phyloP scores from a whole-genome alignment of 2,888 invertebrate species.

The Galerucella pusilla region DNA sequence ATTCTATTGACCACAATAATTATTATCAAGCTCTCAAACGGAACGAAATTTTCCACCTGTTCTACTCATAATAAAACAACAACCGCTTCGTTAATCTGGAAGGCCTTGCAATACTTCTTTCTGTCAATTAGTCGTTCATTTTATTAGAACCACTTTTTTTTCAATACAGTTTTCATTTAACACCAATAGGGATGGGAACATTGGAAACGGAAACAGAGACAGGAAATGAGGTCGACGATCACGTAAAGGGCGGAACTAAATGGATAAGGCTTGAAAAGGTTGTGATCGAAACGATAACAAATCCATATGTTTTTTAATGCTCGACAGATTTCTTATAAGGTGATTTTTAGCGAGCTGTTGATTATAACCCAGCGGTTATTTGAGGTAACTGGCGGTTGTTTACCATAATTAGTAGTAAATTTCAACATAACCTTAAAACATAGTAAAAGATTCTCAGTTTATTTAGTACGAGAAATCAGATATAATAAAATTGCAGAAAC shows the following conservation, averaged over 20 bases:
- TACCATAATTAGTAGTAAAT: no score
- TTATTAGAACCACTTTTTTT: neutral
- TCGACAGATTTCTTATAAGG: neutral
- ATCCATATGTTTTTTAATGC: neutral
- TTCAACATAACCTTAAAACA: no score
- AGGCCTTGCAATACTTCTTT: neutral
- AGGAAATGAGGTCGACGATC: constrained; percentile 27
- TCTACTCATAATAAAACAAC: neutral
- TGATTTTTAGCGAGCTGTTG: no score
- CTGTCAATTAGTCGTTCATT: neutral
- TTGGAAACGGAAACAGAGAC: constrained; percentile 25
- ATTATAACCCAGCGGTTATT: no score
- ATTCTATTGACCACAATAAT: no score
- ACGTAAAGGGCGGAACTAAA: constrained; percentile 19
- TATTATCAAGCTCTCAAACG: neutral
- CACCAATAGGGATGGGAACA: constrained; percentile 11
- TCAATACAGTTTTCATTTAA: neutral
- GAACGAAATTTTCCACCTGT: neutral
- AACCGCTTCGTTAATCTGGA: neutral
- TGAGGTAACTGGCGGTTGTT: no score
- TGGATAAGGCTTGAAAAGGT: constrained; percentile 22
- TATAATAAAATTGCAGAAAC: no score
- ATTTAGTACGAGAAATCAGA: no score
- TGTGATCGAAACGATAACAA: constrained; percentile 18
- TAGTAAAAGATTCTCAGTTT: no score